A percentile compares a stretch with the other conserved stretches of the same genome.
Conservation (phyloP, 2,888 invertebrate species). For the Leistus spinibarbis region DNA sequence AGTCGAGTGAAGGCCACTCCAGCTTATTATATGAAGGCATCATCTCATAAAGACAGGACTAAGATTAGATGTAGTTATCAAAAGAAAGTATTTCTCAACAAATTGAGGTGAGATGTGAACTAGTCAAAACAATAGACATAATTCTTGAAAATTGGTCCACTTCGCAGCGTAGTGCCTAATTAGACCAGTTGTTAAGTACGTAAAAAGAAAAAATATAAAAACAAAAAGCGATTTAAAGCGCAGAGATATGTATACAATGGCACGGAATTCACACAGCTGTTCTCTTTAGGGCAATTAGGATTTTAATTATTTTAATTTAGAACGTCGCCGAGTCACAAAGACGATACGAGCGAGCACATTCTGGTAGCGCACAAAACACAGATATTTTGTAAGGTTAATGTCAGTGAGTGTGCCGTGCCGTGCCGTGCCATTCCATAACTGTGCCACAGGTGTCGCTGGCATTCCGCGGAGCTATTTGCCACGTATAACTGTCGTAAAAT, state of each 20-base stretch:
- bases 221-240: not conserved
- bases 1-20: too few relatives aligned
- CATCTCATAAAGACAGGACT: too few relatives aligned
- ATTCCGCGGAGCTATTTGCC: not conserved
- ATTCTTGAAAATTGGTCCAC: too few relatives aligned
- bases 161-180: not conserved
- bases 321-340: slow-evolving; percentile 12
- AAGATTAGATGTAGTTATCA: too few relatives aligned
- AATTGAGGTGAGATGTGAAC: too few relatives aligned
- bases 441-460: slow-evolving; percentile 19
- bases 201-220: not conserved
- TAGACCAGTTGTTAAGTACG: not conserved
- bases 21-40: too few relatives aligned
- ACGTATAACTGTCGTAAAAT: not conserved
- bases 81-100: too few relatives aligned
- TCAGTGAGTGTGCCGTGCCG: not conserved
- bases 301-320: slow-evolving; percentile 32
- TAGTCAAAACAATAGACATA: too few relatives aligned
- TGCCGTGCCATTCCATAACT: too few relatives aligned
- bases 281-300: slow-evolving; percentile 25
- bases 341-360: slow-evolving; percentile 3
- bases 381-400: slow-evolving; percentile 5
- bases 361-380: not conserved
- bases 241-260: slow-evolving; percentile 4
- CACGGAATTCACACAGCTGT: slow-evolving; percentile 17